These are phyloP conservation scores for Clarias batrachus DNA, from an alignment of 2,113 vertebrate genomes.

Conservation along the genomic window DNA sequence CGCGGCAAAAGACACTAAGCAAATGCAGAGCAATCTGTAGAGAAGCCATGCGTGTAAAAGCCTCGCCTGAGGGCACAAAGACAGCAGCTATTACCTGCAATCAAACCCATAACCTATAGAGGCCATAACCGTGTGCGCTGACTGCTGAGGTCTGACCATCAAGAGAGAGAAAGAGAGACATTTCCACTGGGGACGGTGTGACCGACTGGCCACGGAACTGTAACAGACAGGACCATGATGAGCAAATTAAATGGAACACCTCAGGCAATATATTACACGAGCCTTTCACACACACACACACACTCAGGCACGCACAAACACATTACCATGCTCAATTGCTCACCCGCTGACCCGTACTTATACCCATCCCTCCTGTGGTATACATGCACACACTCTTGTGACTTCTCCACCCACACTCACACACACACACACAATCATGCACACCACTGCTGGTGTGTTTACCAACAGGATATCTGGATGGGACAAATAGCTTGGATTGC, in stretches of 20 bases:
- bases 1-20: neutral
- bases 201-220: slow-evolving; percentile 53
- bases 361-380: slow-evolving; percentile 52
- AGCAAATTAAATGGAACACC: slow-evolving; percentile 61
- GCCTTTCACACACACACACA: slow-evolving; percentile 46
- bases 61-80: slow-evolving; percentile 20
- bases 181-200: slow-evolving; percentile 37
- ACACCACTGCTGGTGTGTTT: slow-evolving; percentile 29
- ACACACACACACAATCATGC: neutral
- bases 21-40: neutral
- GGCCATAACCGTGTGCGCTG: neutral
- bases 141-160: neutral
- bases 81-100: slow-evolving; percentile 41
- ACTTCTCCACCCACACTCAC: slow-evolving; percentile 27
- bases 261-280: slow-evolving; percentile 50
- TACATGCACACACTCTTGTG: slow-evolving; percentile 44
- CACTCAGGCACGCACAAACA: slow-evolving; percentile 19
- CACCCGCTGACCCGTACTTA: slow-evolving; percentile 44
- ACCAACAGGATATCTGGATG: slow-evolving; percentile 56
- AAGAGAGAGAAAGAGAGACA: neutral
- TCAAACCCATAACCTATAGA: slow-evolving; percentile 31
- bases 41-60: neutral
- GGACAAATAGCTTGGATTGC: slow-evolving; percentile 37
- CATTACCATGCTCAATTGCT: slow-evolving; percentile 32
- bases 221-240: slow-evolving; percentile 60